phyloP scores from a whole-genome alignment of 2,888 invertebrate genomes.

The Hesperia comma region DNA sequence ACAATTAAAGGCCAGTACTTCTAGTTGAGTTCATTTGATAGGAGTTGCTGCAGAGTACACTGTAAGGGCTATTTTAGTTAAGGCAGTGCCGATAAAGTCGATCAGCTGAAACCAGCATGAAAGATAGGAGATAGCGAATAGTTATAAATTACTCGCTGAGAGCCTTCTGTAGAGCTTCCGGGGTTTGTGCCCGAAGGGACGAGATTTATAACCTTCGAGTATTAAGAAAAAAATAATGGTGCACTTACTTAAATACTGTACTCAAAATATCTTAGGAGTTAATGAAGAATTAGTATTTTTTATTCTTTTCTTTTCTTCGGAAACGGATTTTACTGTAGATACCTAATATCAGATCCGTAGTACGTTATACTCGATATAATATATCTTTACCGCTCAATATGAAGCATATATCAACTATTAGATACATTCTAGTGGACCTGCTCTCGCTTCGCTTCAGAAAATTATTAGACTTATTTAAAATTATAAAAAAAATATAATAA shows the following conservation, averaged over 20 bases:
- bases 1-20: too few relatives aligned
- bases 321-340: too few relatives aligned
- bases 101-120: slow-evolving; percentile 27
- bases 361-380: too few relatives aligned
- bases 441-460: too few relatives aligned
- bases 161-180: slow-evolving; percentile 69
- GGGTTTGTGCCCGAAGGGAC: slow-evolving; percentile 58
- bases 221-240: slow-evolving; percentile 7
- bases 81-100: slow-evolving; percentile 4
- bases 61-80: slow-evolving; percentile 5
- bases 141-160: slow-evolving; percentile 70
- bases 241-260: slow-evolving; percentile 15
- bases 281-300: background rate
- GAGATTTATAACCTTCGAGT: slow-evolving; percentile 62
- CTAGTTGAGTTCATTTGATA: background rate
- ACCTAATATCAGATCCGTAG: too few relatives aligned
- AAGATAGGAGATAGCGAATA: slow-evolving; percentile 41
- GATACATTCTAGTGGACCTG: too few relatives aligned
- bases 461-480: too few relatives aligned
- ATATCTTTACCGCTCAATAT: too few relatives aligned
- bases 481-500: too few relatives aligned
- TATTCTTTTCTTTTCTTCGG: background rate
- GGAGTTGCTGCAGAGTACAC: background rate
- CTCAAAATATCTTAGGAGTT: background rate
- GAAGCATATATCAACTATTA: too few relatives aligned